A percentile compares a stretch with the other conserved stretches of the same genome.
Evolutionary conservation across 2,888 invertebrate genomes (phyloP).

Genomic region (Lamellibrachia satsuma): DNA sequence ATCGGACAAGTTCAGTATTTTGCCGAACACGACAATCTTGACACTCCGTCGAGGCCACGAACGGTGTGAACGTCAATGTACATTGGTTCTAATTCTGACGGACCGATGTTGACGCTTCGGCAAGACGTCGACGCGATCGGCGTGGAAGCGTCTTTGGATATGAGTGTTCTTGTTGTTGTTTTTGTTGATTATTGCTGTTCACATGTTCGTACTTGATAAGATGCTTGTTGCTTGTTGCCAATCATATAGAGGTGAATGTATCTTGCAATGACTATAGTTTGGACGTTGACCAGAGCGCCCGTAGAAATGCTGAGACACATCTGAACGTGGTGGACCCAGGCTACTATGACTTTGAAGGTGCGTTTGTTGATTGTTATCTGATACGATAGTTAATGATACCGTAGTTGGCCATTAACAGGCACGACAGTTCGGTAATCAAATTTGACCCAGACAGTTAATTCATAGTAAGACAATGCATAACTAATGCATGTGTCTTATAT

Average conservation of each 20-base stretch:
- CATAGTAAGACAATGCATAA: not conserved
- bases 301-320: constrained; percentile 56
- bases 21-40: too few relatives aligned
- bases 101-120: too few relatives aligned
- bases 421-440: not conserved
- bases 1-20: too few relatives aligned
- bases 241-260: constrained; percentile 30
- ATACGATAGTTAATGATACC: not conserved
- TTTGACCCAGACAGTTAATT: not conserved
- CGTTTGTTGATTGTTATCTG: constrained; percentile 65
- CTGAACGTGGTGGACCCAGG: constrained; percentile 75
- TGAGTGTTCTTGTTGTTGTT: too few relatives aligned
- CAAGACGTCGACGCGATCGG: too few relatives aligned
- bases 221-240: not conserved
- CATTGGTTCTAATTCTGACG: too few relatives aligned
- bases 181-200: not conserved
- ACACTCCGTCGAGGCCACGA: too few relatives aligned
- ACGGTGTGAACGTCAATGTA: too few relatives aligned
- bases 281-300: constrained; percentile 59
- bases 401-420: not conserved
- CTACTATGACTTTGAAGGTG: constrained; percentile 74
- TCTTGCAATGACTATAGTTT: constrained; percentile 41
- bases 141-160: too few relatives aligned
- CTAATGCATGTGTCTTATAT: not conserved
- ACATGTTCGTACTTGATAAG: not conserved